Evolutionary conservation across 2,797 vertebrate genomes (phyloP).

Genomic region (Sebastes iracundus): DNA sequence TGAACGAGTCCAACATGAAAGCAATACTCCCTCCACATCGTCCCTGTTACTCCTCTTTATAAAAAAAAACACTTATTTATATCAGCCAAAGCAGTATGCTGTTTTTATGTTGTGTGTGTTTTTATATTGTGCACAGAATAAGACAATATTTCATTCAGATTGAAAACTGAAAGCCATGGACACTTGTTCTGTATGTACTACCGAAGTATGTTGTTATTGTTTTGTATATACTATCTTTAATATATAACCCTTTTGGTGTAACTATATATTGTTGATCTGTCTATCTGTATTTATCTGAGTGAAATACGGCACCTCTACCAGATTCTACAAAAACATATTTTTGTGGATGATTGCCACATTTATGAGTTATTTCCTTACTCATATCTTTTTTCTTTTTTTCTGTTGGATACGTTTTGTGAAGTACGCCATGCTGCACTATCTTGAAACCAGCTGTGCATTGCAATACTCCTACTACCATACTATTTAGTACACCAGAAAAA

Average conservation of each 20-base stretch:
- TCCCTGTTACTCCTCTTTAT: constrained; percentile 63
- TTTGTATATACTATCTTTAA: constrained; percentile 94
- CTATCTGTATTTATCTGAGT: constrained; percentile 28
- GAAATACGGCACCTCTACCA: constrained; percentile 86
- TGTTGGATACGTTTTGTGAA: constrained; percentile 21
- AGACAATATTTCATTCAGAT: constrained; percentile 84
- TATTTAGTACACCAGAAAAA: not conserved
- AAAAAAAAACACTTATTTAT: constrained; percentile 89
- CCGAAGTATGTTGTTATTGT: constrained; percentile 82
- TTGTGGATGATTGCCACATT: constrained; percentile 8
- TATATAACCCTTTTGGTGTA: constrained; percentile 91
- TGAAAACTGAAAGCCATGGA: constrained; percentile 90
- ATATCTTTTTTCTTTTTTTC: not conserved
- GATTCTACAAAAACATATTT: constrained; percentile 84
- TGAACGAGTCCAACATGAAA: constrained; percentile 49
- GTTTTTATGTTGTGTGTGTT: constrained; percentile 84
- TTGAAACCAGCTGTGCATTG: not conserved
- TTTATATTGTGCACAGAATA: constrained; percentile 86
- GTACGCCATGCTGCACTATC: not conserved
- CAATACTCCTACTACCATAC: not conserved
- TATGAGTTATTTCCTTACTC: not conserved
- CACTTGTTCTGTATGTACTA: constrained; percentile 87
- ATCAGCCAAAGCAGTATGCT: constrained; percentile 93
- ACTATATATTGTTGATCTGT: constrained; percentile 74
- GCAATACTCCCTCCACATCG: constrained; percentile 60